These are phyloP conservation scores for Protonibea diacanthus DNA, from an alignment of 2,797 vertebrate genomes.

Conservation along the genomic window DNA sequence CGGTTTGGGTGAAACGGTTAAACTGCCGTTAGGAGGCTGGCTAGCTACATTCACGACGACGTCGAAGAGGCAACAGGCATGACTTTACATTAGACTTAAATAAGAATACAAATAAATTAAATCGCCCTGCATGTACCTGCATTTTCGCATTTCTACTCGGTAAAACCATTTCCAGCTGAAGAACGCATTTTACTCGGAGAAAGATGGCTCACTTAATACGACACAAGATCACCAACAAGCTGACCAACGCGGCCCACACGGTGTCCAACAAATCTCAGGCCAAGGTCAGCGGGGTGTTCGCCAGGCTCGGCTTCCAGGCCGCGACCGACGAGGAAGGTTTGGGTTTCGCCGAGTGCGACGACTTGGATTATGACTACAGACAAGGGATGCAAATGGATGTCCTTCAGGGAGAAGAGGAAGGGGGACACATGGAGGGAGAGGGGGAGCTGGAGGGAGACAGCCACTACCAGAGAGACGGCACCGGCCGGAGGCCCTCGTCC, in stretches of 20 bases:
- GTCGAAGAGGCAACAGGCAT: constrained; percentile 74
- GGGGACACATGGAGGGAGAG: constrained; percentile 78
- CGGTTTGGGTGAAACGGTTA: constrained; percentile 49
- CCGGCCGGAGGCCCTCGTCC: constrained; percentile 84
- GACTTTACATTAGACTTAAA: constrained; percentile 56
- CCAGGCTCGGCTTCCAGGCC: constrained; percentile 95
- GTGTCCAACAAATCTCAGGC: constrained; percentile 95
- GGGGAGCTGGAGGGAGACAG: constrained; percentile 90
- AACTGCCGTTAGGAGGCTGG: constrained; percentile 40
- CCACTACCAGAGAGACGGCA: constrained; percentile 93
- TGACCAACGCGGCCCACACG: constrained; percentile 92
- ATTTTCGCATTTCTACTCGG: constrained; percentile 21
- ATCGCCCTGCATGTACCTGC: constrained; percentile 40
- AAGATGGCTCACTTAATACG: constrained; percentile 94
- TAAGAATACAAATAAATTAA: not conserved
- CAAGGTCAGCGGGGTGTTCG: constrained; percentile 96
- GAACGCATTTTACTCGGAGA: constrained; percentile 25
- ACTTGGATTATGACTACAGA: constrained; percentile 94
- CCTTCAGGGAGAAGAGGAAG: constrained; percentile 87
- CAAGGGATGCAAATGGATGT: constrained; percentile 96
- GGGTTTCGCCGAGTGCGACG: constrained; percentile 94
- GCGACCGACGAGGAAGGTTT: constrained; percentile 95
- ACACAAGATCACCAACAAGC: constrained; percentile 95
- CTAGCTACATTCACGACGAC: constrained; percentile 38
- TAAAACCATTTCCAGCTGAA: constrained; percentile 23